These are phyloP conservation scores for Eledona agricola DNA, from an alignment of 2,888 invertebrate genomes.

Conservation along the genomic window DNA sequence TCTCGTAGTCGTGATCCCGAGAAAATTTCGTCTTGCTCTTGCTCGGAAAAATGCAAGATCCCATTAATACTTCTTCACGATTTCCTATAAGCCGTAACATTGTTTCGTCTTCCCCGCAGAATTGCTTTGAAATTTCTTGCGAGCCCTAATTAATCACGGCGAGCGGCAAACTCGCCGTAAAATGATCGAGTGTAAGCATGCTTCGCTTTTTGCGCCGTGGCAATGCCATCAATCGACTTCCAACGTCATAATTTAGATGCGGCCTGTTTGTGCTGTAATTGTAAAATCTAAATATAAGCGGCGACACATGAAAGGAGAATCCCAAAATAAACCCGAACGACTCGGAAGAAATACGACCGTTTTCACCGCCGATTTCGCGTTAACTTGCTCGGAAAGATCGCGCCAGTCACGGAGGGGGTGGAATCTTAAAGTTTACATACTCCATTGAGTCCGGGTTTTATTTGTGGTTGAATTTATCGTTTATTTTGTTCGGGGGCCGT, in stretches of 20 bases:
- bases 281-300: constrained; percentile 37
- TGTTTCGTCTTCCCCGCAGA: constrained; percentile 8
- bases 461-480: constrained; percentile 37
- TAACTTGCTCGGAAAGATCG: constrained; percentile 46
- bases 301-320: constrained; percentile 33
- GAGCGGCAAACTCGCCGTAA: constrained; percentile 2
- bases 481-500: constrained; percentile 33
- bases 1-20: constrained; percentile 7
- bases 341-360: constrained; percentile 38
- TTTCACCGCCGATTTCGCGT: constrained; percentile 45
- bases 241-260: constrained; percentile 5
- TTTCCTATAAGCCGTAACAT: constrained; percentile 23
- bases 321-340: constrained; percentile 33
- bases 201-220: constrained; percentile 6
- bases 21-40: constrained; percentile 10
- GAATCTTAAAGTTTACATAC: constrained; percentile 45
- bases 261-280: constrained; percentile 26
- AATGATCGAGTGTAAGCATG: constrained; percentile 12
- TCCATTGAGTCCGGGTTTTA: constrained; percentile 38
- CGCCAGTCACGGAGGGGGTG: constrained; percentile 38
- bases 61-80: constrained; percentile 29
- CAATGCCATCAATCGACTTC: background rate
- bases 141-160: constrained; percentile 24
- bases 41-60: constrained; percentile 18
- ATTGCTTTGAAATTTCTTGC: constrained; percentile 19